Evolutionary conservation across 2,797 vertebrate species (phyloP), one percentile per base, ranked within the genome.

Genomic region (Lagodon rhomboides): DNA sequence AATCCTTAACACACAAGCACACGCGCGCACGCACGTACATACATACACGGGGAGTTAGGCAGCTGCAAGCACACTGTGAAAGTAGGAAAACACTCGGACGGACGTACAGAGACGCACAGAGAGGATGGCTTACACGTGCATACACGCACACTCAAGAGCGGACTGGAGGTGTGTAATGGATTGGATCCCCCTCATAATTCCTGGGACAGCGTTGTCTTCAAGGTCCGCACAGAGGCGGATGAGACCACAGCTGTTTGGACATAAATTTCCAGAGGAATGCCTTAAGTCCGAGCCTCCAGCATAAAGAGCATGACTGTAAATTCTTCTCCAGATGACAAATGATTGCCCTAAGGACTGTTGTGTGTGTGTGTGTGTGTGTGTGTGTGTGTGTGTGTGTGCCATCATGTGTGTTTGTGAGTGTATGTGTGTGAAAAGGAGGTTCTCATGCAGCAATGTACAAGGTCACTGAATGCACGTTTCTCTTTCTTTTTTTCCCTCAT

Each of bases 251-350:
- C 95, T 96, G 95, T 90, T 87, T 87, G 89, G 86, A 92, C 91
- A 93, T 95, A 95, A 95, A 94, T 95, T 94, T 94, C 72, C 92
- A 83, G 69, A 94, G 93, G 93, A 95, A 95, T 95, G 91, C 87
- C 90, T 89, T 34, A 83, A 89, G 91, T 86, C 89, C 56, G 50
- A 88, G 72, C 70, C 83, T 85, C 85, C 86, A 78, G 87, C 86
- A 64, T 88, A 87, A 93, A 87, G 86, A 90, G 89, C 88, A 70
- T 86, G 91, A 94, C 92, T 91, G 83, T 77, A 85, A 89, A 93
- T 90, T 91, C 90, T 84, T 93, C 89, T 60, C 85, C 83, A 77
- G 75, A 91, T 93, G 94, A 94, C 91, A 93, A 94, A 95, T 91
- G 90, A 92, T 89, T 72, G 2, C 91, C 88, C 90, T 84, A 72